phyloP scores from a whole-genome alignment of 2,888 invertebrate genomes.

The Miltochrista miniata region DNA sequence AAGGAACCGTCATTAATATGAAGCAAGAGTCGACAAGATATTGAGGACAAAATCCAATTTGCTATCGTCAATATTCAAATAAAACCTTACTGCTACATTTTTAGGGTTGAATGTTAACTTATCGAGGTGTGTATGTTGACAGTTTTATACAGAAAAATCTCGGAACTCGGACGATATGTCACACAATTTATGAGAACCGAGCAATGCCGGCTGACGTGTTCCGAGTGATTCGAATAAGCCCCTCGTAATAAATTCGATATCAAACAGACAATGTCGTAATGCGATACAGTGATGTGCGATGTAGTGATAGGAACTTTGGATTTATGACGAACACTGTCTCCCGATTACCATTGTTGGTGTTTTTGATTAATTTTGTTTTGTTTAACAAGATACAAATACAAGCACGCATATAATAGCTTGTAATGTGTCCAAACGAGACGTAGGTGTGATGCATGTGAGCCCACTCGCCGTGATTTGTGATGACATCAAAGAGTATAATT shows the following conservation, averaged over 20 bases:
- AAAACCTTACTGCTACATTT: constrained; percentile 41
- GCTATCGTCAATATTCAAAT: constrained; percentile 34
- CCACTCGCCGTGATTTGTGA: constrained; percentile 33
- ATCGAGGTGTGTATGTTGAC: constrained; percentile 32
- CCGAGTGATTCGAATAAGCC: constrained; percentile 67
- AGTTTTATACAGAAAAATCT: constrained; percentile 65
- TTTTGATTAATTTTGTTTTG: constrained; percentile 57
- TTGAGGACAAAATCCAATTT: constrained; percentile 45
- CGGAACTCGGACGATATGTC: constrained; percentile 73
- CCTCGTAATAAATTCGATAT: constrained; percentile 74
- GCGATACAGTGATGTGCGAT: constrained; percentile 70
- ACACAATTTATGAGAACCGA: constrained; percentile 73
- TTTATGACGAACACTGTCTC: constrained; percentile 63
- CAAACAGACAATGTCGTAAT: constrained; percentile 76
- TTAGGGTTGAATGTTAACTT: constrained; percentile 42
- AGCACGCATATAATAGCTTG: constrained; percentile 22
- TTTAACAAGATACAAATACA: constrained; percentile 41
- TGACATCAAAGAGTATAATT: constrained; percentile 15
- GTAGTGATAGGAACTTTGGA: constrained; percentile 63
- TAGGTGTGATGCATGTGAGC: constrained; percentile 26
- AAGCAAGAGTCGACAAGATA: constrained; percentile 62
- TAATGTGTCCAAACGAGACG: constrained; percentile 27
- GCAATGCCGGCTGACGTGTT: constrained; percentile 66
- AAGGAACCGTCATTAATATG: constrained; percentile 72
- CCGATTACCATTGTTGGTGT: constrained; percentile 46